These are phyloP conservation scores for Sialia sialis DNA, from an alignment of 2,113 vertebrate species.

Conservation along the genomic window DNA sequence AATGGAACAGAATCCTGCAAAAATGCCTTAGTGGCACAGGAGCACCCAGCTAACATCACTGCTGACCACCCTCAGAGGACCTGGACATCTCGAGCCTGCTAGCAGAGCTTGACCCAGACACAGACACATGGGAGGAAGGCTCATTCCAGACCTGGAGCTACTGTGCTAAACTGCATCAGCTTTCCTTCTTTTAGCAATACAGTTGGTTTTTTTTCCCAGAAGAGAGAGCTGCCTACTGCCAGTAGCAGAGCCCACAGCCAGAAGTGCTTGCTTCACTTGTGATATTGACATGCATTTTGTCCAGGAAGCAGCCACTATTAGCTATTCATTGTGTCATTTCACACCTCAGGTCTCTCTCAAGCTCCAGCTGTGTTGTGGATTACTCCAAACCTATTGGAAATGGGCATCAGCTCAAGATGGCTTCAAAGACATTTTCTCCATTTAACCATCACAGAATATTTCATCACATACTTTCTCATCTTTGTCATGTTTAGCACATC, in stretches of 20 bases:
- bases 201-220: background rate
- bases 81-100: background rate
- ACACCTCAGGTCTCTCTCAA: background rate
- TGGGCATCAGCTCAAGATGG: background rate
- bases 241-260: background rate
- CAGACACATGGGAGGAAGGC: accelerated
- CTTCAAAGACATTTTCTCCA: background rate
- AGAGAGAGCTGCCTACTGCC: background rate
- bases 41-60: background rate
- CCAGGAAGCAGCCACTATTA: background rate
- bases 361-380: background rate
- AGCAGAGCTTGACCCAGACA: background rate
- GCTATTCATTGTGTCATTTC: background rate
- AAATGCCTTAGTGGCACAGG: background rate
- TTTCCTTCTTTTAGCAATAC: background rate
- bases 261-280: background rate
- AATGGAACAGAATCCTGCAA: background rate
- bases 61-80: background rate
- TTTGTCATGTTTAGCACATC: background rate
- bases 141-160: background rate
- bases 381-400: background rate
- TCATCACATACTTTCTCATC: background rate
- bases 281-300: background rate
- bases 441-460: background rate
- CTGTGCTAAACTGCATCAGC: background rate